Base-by-base conservation (phyloP, 64 coral and sea anemone genomes). In the Stichodactyla helianthus region DNA sequence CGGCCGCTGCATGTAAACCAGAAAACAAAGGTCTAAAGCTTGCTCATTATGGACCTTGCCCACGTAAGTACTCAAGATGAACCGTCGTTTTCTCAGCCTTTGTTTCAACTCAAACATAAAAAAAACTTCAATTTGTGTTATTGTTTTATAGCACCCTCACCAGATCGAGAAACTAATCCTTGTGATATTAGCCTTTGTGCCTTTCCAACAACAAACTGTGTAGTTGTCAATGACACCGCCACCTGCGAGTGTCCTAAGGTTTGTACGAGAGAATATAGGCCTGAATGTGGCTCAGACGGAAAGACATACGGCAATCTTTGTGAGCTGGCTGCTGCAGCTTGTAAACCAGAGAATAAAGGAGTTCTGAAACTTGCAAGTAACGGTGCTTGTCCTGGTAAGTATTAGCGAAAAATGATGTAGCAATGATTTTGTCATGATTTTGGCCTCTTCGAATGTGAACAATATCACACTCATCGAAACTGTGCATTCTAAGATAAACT, bases 231-330 rank as follows among this genome's bases (percentile, higher is more conserved):
- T 59, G 44, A 53, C 20, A 90, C 82, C 0, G 82, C 89, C 1
- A 85, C 82, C 14, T 90, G 89, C 64, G 89, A 84, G 9, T 90
- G 89, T 56, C 83, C 89, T 59, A 20, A 77, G 10, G 25, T 17
- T 15, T 31, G 65, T 12, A 90, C 89, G 6, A 15, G 71, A 20
- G 82, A 90, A 16, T 90, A 85, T 54, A 20, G 7, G 4, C 82
- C 82, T 35, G 88, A 85, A 3, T 90, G 88, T 62, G 88, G 88
- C 7, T 76, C 88, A n/a, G 88, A 90, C 52, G 88, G 88, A 85
- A 68, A 74, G 25, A 85, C 88, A 44, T 90, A 90, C 15, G 23
- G 23, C 10, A 92, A 88, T 22, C n/a, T 74, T 51, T 92, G 91
- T 59, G 55, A 26, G 0, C 79, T 92, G 12, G 68, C 88, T n/a